Percentiles rank a stretch among this genome's conserved stretches.
Conservation (phyloP, 53 echinoderm and acorn worm species). For the Echinometra lucunter region DNA sequence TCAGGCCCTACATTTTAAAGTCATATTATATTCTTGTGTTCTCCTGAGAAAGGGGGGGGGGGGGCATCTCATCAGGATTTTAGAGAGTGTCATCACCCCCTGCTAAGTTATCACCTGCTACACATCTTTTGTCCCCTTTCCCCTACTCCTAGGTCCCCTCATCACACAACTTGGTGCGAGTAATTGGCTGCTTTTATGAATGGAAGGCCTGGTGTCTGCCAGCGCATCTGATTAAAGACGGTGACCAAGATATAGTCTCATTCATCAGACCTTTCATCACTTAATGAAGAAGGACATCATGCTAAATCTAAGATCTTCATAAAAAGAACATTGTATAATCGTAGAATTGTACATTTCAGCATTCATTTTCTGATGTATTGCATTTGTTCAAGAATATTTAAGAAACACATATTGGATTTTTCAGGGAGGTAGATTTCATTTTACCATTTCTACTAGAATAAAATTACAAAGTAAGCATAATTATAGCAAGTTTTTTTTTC, state of each 20-base stretch:
- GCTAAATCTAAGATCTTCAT: not conserved
- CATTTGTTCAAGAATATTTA: not conserved
- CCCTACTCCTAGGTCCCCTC: not conserved
- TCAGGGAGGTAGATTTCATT: not conserved
- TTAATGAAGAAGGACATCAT: not conserved
- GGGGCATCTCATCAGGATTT: not conserved
- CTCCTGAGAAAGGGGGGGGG: not conserved
- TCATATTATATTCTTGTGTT: not conserved
- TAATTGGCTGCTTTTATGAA: slow-evolving; percentile 65
- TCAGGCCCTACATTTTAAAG: not conserved
- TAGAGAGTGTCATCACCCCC: slow-evolving; percentile 25
- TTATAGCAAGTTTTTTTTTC: not conserved
- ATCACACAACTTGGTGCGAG: not conserved
- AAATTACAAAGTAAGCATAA: too few species aligned
- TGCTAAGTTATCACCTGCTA: slow-evolving; percentile 27
- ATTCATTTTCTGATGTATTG: not conserved
- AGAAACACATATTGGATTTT: not conserved
- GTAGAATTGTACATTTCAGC: not conserved
- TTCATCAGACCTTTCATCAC: not conserved
- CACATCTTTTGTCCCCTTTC: not conserved
- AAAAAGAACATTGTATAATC: not conserved
- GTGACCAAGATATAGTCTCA: not conserved
- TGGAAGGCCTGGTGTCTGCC: slow-evolving; percentile 38
- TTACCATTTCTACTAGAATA: not conserved
- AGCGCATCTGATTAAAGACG: slow-evolving; percentile 44